Conservation (phyloP, 1,140 invertebrate species). For the Helicoverpa armigera region DNA sequence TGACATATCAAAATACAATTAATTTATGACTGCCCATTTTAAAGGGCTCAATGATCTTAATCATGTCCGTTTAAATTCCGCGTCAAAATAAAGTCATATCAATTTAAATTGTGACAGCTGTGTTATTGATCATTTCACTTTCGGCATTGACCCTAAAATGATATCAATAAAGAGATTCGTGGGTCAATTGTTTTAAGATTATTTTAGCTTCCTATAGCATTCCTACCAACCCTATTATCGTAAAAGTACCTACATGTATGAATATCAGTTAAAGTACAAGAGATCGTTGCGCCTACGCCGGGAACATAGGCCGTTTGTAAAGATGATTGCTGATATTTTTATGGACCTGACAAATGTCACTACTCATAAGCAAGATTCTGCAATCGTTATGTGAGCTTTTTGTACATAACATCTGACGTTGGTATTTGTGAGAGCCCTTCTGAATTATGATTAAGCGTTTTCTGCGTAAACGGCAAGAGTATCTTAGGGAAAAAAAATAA, state of each 20-base stretch:
- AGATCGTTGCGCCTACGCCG: conserved; percentile 24
- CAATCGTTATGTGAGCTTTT: conserved; percentile 34
- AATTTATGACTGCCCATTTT: conserved; percentile 1
- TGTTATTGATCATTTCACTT: conserved; percentile 6
- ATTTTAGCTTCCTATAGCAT: no score
- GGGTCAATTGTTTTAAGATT: no score
- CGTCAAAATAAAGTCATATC: conserved; percentile 11
- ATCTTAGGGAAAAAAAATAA: conserved; percentile 2
- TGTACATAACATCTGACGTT: conserved; percentile 9
- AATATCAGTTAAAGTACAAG: conserved; percentile 14
- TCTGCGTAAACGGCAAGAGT: neutral
- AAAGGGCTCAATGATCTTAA: conserved; percentile 30
- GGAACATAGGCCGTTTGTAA: conserved; percentile 20
- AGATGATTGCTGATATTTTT: conserved; percentile 20
- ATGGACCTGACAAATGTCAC: conserved; percentile 18
- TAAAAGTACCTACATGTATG: neutral
- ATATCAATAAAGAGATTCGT: no score
- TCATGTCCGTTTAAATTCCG: neutral
- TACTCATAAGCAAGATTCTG: conserved; percentile 33
- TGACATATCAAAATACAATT: conserved; percentile 46
- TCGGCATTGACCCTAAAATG: no score
- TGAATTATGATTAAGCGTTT: conserved; percentile 16
- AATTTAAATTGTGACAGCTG: conserved; percentile 30
- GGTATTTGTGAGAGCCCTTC: conserved; percentile 19
- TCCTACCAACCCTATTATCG: conserved; percentile 3